Evolutionary conservation across 1,140 invertebrate species (phyloP).

Genomic region (Potamilus streckersoni): DNA sequence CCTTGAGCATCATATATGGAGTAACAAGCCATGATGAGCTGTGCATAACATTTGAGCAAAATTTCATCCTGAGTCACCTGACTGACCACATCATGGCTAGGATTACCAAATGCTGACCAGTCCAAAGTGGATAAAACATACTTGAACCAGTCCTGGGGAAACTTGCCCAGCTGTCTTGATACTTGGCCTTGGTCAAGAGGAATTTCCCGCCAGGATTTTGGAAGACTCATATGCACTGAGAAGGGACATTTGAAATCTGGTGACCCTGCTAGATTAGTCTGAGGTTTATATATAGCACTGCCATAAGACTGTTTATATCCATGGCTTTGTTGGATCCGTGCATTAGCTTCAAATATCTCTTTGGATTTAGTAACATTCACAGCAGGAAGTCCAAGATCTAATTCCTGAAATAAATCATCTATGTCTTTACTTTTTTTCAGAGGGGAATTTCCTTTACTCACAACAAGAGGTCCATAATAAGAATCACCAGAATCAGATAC

Average conservation of each 20-base stretch:
- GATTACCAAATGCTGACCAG: slow-evolving; percentile 43
- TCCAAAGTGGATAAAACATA: slow-evolving; percentile 55
- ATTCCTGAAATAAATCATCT: slow-evolving; percentile 54
- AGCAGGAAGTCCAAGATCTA: slow-evolving; percentile 60
- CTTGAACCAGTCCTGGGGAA: slow-evolving; percentile 65
- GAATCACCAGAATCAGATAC: slow-evolving; percentile 9
- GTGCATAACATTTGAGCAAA: slow-evolving; percentile 59
- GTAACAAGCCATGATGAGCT: slow-evolving; percentile 64
- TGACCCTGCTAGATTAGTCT: slow-evolving; percentile 62
- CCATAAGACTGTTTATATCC: slow-evolving; percentile 23
- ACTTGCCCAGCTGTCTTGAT: slow-evolving; percentile 54
- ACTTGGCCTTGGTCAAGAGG: slow-evolving; percentile 64
- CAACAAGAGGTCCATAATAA: slow-evolving; percentile 11
- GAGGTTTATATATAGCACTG: slow-evolving; percentile 59
- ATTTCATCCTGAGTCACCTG: slow-evolving; percentile 53
- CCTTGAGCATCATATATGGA: slow-evolving; percentile 60
- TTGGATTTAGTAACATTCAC: slow-evolving; percentile 48
- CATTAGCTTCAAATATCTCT: slow-evolving; percentile 18
- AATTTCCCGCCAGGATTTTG: slow-evolving; percentile 61
- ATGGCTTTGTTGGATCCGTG: slow-evolving; percentile 17
- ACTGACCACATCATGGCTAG: slow-evolving; percentile 47
- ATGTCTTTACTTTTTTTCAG: slow-evolving; percentile 30
- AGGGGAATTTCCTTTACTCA: slow-evolving; percentile 26
- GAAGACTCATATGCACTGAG: slow-evolving; percentile 59
- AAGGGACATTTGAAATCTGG: slow-evolving; percentile 62